A percentile compares a stretch with the other conserved stretches of the same genome.
Conservation (phyloP, 2,888 invertebrate genomes). For the Hymenopus coronatus region DNA sequence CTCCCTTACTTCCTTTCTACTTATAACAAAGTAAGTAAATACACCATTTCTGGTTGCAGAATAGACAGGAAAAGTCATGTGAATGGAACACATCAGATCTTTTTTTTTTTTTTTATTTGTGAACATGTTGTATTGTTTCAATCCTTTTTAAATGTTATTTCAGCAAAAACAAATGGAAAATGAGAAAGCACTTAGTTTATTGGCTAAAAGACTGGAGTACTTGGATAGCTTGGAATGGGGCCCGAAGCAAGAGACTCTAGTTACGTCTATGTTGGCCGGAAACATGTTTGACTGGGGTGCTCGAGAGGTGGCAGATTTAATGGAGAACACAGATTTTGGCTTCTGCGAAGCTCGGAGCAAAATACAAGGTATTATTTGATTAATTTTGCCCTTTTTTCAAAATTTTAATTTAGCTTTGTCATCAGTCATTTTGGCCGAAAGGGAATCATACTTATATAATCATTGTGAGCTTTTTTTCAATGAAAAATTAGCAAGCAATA, state of each 20-base stretch:
- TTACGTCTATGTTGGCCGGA: conserved; percentile 64
- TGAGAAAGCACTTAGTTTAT: conserved; percentile 67
- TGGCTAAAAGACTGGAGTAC: conserved; percentile 63
- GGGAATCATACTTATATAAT: not conserved
- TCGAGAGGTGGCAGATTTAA: conserved; percentile 78
- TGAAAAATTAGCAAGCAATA: too few relatives aligned
- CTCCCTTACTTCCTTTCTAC: too few relatives aligned
- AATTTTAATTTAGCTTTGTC: not conserved
- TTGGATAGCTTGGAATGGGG: conserved; percentile 64
- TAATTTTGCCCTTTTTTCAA: not conserved
- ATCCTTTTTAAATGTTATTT: not conserved
- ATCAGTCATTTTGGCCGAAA: not conserved
- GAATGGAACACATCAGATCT: too few relatives aligned
- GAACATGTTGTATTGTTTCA: too few relatives aligned
- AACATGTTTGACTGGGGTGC: conserved; percentile 99
- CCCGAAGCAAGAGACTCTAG: conserved; percentile 48
- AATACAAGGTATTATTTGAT: conserved; percentile 62
- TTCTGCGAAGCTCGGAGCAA: conserved; percentile 77
- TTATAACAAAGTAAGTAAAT: too few relatives aligned
- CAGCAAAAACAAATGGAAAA: conserved; percentile 88
- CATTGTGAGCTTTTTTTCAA: too few relatives aligned
- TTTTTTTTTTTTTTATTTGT: too few relatives aligned
- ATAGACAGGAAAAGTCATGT: too few relatives aligned
- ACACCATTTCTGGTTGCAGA: too few relatives aligned
- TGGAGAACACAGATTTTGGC: conserved; percentile 75